These are phyloP conservation scores for Malacoraja senta DNA, from an alignment of 2,797 vertebrate species.

Conservation along the genomic window DNA sequence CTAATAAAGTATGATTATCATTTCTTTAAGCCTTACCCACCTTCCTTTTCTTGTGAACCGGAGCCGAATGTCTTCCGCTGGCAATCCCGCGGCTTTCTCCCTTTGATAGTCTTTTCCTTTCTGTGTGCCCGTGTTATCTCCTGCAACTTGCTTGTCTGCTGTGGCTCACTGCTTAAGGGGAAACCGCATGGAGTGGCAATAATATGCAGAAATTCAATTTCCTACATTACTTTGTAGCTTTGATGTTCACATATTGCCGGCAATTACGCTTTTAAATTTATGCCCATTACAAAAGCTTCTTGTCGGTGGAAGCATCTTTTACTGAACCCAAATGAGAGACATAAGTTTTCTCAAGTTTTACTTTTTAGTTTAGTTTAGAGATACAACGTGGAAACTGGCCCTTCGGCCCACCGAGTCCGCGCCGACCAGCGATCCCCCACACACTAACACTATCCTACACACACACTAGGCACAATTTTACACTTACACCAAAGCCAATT, in stretches of 20 bases:
- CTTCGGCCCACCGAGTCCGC: too few relatives aligned
- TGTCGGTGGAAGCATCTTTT: neutral
- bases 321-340: neutral
- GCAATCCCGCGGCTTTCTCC: neutral
- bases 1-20: too few relatives aligned
- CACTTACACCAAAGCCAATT: too few relatives aligned
- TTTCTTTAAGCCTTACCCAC: neutral
- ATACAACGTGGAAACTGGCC: too few relatives aligned
- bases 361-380: too few relatives aligned
- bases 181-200: neutral
- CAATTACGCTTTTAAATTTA: neutral
- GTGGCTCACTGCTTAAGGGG: neutral
- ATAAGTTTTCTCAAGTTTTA: neutral
- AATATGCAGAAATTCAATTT: slow-evolving; percentile 27
- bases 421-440: too few relatives aligned
- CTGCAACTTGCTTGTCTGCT: neutral
- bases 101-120: neutral
- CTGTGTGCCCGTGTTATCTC: neutral
- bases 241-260: neutral
- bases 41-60: neutral
- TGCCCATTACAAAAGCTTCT: neutral
- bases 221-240: neutral
- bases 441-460: too few relatives aligned
- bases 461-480: too few relatives aligned
- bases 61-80: neutral